phyloP scores from a whole-genome alignment of 2,888 invertebrate genomes.

The Cheilosia vulpina region DNA sequence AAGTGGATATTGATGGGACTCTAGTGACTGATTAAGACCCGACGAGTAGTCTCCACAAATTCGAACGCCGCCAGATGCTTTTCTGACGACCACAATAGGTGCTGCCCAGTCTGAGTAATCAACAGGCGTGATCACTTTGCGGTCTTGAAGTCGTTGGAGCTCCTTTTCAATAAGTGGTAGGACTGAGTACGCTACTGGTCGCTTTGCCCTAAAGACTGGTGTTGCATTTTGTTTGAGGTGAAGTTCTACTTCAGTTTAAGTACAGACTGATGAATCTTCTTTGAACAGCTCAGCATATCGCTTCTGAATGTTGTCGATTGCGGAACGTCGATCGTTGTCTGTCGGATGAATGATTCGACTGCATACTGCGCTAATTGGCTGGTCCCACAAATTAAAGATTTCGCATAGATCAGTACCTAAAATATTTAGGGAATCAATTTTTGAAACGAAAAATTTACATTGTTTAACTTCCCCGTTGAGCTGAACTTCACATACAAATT shows the following conservation, averaged over 20 bases:
- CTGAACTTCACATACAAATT: slow-evolving; percentile 34
- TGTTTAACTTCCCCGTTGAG: slow-evolving; percentile 31
- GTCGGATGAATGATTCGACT: background rate
- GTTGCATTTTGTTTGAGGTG: slow-evolving; percentile 44
- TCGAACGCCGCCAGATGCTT: slow-evolving; percentile 62
- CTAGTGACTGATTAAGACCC: slow-evolving; percentile 71
- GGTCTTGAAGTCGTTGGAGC: slow-evolving; percentile 47
- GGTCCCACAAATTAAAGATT: slow-evolving; percentile 54
- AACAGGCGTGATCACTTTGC: slow-evolving; percentile 64
- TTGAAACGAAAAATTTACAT: slow-evolving; percentile 34
- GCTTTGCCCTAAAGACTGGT: slow-evolving; percentile 62
- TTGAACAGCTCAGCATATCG: slow-evolving; percentile 34
- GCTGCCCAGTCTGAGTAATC: slow-evolving; percentile 75
- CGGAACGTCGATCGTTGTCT: background rate
- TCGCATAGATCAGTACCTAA: too few relatives aligned
- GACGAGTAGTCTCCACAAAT: slow-evolving; percentile 76
- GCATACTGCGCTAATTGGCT: slow-evolving; percentile 29
- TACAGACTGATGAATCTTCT: slow-evolving; percentile 21
- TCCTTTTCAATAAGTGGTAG: slow-evolving; percentile 53
- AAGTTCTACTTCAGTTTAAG: slow-evolving; percentile 24
- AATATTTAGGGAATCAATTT: slow-evolving; percentile 41
- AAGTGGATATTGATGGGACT: slow-evolving; percentile 70
- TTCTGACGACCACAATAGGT: slow-evolving; percentile 70
- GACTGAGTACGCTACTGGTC: slow-evolving; percentile 70
- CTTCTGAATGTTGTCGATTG: background rate